Evolutionary conservation across 2,888 invertebrate genomes (phyloP), one percentile per base, ranked within the genome.

Genomic region (Miltochrista miniata): DNA sequence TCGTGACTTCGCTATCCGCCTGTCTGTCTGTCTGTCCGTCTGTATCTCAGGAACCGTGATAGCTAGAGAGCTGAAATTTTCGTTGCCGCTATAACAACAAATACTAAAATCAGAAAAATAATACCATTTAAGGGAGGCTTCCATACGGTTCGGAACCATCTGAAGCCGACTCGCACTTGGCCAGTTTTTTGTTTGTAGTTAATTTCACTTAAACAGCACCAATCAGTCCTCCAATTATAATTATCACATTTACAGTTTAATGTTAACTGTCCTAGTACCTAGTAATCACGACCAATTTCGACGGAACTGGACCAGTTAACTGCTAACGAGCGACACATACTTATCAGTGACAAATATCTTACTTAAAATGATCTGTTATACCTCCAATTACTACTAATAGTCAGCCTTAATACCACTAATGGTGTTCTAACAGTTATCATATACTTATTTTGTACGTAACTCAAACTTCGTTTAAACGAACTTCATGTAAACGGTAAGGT

Each of bases 291-390:
- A 11, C 35, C 45, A 55, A 41, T 51, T 45, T 55, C 49, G 54
- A 45, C 48, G 53, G 43, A 63, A 39, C 33, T 29, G 46, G 45
- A 50, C 61, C 48, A 43, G 48, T 45, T 37, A 52, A 65, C 58
- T 43, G 48, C 44, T 41, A 54, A 68, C 60, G 45, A 55, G 51
- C 56, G 39, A 24, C 46, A 56, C 50, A 51, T 31, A 38, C 18
- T n/a, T 68, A 68, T 61, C 61, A 56, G 51, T 51, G 56, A 64
- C 69, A 61, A 65, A 64, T 61, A 64, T 65, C 69, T 65, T 54
- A 46, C 58, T 56, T 44, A 18, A 51, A 60, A 40, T 45, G 47
- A 64, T 64, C 57, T 60, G 52, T 52, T 61, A 60, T 40, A 65
- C 51, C 8, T 52, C 61, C 66, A 65, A 65, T 68, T 65, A 65